Conservation (phyloP, 2,797 vertebrate genomes). For the Clarias platycephalus region DNA sequence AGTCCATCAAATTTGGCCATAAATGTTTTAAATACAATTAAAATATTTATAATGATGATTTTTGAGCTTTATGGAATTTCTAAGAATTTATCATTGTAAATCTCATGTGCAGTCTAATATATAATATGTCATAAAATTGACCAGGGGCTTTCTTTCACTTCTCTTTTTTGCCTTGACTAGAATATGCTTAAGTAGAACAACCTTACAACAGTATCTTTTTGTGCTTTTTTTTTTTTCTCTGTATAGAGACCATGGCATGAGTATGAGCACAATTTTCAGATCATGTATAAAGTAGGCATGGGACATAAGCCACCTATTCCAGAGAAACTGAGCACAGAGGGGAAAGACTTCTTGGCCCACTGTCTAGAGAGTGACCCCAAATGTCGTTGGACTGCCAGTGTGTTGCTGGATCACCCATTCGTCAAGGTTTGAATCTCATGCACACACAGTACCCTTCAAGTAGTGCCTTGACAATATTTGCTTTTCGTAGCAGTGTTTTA, state of each 20-base stretch:
- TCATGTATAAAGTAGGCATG: conserved; percentile 99
- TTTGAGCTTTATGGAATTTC: background rate
- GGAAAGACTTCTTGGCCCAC: conserved; percentile 93
- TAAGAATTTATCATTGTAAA: background rate
- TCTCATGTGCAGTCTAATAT: background rate
- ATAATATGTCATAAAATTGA: background rate
- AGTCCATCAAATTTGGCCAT: too few relatives aligned
- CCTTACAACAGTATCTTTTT: background rate
- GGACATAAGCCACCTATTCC: conserved; percentile 97
- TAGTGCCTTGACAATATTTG: background rate
- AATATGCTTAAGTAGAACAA: background rate
- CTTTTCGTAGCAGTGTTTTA: background rate
- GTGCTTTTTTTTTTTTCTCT: conserved; percentile 5
- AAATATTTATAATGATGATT: background rate
- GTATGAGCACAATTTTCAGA: conserved; percentile 99
- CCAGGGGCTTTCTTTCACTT: background rate
- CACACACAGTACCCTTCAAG: background rate
- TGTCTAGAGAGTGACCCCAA: conserved; percentile 97
- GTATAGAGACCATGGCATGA: conserved; percentile 96
- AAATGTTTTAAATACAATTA: too few relatives aligned
- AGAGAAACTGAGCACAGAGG: conserved; percentile 94
- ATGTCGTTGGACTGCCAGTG: conserved; percentile 93
- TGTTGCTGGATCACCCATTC: conserved; percentile 95
- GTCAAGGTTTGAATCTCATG: conserved; percentile 82
- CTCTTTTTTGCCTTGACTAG: background rate